These are phyloP conservation scores for Meriones psammophilus DNA, from an alignment of 2,797 vertebrate genomes.

Conservation along the genomic window DNA sequence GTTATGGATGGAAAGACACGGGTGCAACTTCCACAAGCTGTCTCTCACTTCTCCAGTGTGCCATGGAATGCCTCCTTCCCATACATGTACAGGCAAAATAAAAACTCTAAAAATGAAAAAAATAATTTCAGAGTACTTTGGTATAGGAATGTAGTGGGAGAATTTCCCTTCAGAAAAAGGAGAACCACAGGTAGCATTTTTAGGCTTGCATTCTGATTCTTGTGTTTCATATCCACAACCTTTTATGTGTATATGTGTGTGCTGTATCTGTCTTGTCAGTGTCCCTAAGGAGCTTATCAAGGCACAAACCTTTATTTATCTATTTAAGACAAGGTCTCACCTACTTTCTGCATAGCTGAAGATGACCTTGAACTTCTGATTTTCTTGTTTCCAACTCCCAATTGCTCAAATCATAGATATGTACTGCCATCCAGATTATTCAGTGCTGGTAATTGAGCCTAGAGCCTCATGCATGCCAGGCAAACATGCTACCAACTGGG, in stretches of 20 bases:
- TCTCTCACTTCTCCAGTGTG: background rate
- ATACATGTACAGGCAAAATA: background rate
- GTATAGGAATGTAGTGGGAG: background rate
- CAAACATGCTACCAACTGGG: background rate
- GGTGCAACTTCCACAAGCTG: background rate
- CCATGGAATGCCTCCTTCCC: background rate
- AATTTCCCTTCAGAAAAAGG: conserved; percentile 33
- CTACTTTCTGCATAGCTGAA: background rate
- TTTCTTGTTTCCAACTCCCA: background rate
- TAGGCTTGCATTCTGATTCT: background rate
- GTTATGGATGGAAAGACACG: background rate
- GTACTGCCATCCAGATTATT: background rate
- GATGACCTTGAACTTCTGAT: background rate
- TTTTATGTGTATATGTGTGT: background rate
- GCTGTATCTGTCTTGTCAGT: background rate
- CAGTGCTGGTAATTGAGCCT: background rate
- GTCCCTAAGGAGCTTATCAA: background rate
- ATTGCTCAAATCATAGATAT: background rate
- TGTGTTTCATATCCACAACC: background rate
- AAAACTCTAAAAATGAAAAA: background rate
- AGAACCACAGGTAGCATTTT: background rate
- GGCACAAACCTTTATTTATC: background rate
- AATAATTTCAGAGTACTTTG: background rate
- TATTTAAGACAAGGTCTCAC: background rate
- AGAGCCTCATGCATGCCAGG: background rate